These are phyloP conservation scores for Oreotrochilus melanogaster DNA, from an alignment of 2,113 vertebrate genomes.

Conservation along the genomic window DNA sequence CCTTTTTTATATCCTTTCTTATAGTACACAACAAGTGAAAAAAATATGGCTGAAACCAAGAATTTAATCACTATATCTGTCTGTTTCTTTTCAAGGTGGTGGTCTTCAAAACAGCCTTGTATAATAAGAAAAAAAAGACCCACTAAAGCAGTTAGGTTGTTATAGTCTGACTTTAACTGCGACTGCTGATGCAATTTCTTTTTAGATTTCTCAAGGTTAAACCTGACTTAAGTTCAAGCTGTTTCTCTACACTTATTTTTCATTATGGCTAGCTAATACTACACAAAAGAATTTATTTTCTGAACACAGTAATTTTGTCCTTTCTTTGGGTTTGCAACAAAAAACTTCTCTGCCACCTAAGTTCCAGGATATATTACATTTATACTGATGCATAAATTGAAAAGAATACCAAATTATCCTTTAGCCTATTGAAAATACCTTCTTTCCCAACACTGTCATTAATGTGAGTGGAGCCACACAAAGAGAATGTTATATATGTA, in stretches of 20 bases:
- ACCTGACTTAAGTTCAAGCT: not conserved
- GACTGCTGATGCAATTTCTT: not conserved
- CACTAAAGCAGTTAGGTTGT: not conserved
- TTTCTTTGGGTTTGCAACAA: not conserved
- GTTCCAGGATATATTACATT: not conserved
- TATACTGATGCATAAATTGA: not conserved
- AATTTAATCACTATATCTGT: not conserved
- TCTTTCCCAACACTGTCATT: not conserved
- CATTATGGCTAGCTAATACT: not conserved
- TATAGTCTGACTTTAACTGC: not conserved
- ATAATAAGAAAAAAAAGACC: not conserved
- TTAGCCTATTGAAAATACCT: not conserved
- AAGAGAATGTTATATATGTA: too few relatives aligned
- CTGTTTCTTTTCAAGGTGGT: not conserved
- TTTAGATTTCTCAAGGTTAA: not conserved
- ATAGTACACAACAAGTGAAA: not conserved
- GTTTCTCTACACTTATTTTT: not conserved
- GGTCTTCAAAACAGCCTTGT: not conserved
- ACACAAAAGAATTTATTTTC: not conserved
- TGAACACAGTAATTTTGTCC: not conserved
- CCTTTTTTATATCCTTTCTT: not conserved
- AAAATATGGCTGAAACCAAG: not conserved
- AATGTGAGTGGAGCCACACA: not conserved
- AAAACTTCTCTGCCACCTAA: accelerated
- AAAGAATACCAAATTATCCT: not conserved